Percentiles rank a stretch among this genome's conserved stretches.
Conservation (phyloP, 2,888 invertebrate species). For the Spodoptera picta region DNA sequence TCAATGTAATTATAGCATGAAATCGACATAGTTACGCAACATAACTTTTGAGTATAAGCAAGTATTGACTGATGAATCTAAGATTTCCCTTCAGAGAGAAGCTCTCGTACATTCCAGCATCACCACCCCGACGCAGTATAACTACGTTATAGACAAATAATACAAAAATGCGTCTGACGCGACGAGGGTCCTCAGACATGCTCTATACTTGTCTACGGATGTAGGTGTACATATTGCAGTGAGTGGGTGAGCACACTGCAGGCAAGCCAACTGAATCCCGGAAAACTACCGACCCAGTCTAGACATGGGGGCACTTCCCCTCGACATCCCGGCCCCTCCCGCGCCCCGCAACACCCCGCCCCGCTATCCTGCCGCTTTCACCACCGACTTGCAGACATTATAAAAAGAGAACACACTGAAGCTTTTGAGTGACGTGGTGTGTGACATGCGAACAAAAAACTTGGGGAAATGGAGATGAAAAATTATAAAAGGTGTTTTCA, state of each 20-base stretch:
- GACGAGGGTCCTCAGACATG: slow-evolving; percentile 84
- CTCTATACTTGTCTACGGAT: slow-evolving; percentile 67
- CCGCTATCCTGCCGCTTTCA: slow-evolving; percentile 81
- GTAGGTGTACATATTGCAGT: slow-evolving; percentile 77
- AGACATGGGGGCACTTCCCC: slow-evolving; percentile 88
- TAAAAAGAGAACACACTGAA: slow-evolving; percentile 81
- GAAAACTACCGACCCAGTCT: slow-evolving; percentile 90
- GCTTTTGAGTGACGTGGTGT: slow-evolving; percentile 80
- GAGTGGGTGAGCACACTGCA: slow-evolving; percentile 88
- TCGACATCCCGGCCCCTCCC: slow-evolving; percentile 56
- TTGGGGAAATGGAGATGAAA: slow-evolving; percentile 72
- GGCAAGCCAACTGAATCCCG: slow-evolving; percentile 87
- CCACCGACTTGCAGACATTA: slow-evolving; percentile 83
- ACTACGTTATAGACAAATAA: slow-evolving; percentile 73
- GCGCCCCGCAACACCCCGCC: slow-evolving; percentile 58
- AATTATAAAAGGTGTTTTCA: slow-evolving; percentile 70
- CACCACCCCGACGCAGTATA: slow-evolving; percentile 62
- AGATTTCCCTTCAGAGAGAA: slow-evolving; percentile 74
- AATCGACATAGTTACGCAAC: slow-evolving; percentile 1
- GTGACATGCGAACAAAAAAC: slow-evolving; percentile 76
- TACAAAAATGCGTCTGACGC: slow-evolving; percentile 80
- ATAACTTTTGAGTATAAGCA: slow-evolving; percentile 22
- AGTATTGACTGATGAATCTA: slow-evolving; percentile 64
- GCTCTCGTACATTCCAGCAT: slow-evolving; percentile 60
- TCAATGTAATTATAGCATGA: too few relatives aligned